Base-by-base conservation (phyloP, 1,140 invertebrate genomes). In the Saxidomus purpurata region DNA sequence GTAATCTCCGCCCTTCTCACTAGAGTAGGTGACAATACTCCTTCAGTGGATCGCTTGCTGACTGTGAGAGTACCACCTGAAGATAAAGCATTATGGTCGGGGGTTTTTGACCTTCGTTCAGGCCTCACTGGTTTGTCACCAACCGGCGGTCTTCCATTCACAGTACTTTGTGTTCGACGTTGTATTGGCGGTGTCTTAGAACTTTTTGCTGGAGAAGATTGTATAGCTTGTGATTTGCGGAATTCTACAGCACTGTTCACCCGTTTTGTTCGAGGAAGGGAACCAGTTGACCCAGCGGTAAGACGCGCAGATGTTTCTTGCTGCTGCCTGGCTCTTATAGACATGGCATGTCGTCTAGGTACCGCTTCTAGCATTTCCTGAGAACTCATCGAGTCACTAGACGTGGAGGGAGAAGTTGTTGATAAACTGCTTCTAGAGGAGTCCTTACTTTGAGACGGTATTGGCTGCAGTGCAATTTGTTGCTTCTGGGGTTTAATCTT, bases 311-410 rank as follows among this genome's bases (percentile, higher is more conserved):
- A 88, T 49, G 86, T 79, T 38, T 80, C 86, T 38, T 88, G 86
- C 43, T 88, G 86, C 49, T 85, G 83, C 19, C 74, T 40, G 25
- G 71, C 43, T 31, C 77, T 55, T 67, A 80, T 38, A 38, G 86
- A 80, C 34, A 88, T 34, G 13, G 86, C 74, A 52, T 81, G 49
- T 0, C 40, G 25, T 69, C 77, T 77, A 38, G 89, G 49, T 49
- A 17, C 28, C 19, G 77, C 15, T 13, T 87, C 79, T n/a, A 90
- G 80, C 36, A 82, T 47, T 34, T 92, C 92, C 59, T 91, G 90
- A 22, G 92, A 92, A 31, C 92, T 90, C 67, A 92, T 89, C 0
- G 90, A 91, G 22, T 92, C 92, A 67, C 80, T 92, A 15, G 92
- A 92, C 11, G 90, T 90, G 9, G 90, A 90, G 0, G 90, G 86